Base-by-base conservation (phyloP, 2,888 invertebrate species). In the Dermolepida albohirtum region DNA sequence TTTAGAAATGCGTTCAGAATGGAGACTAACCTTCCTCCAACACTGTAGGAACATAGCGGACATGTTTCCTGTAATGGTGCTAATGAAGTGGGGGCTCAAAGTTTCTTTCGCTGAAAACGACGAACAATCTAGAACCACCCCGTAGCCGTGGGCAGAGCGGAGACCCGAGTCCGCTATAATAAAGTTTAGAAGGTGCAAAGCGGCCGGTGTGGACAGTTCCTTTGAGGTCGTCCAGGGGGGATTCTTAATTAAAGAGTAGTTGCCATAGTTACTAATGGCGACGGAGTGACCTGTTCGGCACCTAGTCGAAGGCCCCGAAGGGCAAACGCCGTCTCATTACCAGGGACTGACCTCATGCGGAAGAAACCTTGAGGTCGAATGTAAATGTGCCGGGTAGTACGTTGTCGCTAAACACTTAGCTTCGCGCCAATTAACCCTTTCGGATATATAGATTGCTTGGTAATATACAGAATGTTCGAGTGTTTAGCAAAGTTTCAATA, bases 221-320 rank as follows among this genome's bases (percentile, higher is more conserved):
- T 75, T 75, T 75, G 75, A 75, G 75, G 73, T 74, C 70, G 68
- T 70, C 73, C 67, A 67, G 68, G 70, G 54, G 73, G 74, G 76
- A 76, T 73, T 74, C 78, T 77, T 78, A 77, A 78, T 78, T 78
- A 78, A 77, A 76, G 77, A 74, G 66, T 70, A 73, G 77, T 78
- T 76, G 74, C 77, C 73, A 77, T 78, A 74, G 77, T 74, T 74
- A 76, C 78, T 77, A 78, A 78, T 77, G 75, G 74, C 71, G 62
- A 59, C 67, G 72, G 68, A 74, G 74, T 74, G 75, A 74, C 71
- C 71, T 74, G 72, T 70, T 67, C 73, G 69, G 70, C 73, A 74
- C 74, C 74, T 73, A 72, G 67, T 59, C 66, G 63, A 69, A 71
- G 66, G 67, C 49, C 66, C 69, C 66, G 8, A 66, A 73, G 74